Conservation (phyloP, 2,113 vertebrate genomes). For the Grammomys dolichurus region DNA sequence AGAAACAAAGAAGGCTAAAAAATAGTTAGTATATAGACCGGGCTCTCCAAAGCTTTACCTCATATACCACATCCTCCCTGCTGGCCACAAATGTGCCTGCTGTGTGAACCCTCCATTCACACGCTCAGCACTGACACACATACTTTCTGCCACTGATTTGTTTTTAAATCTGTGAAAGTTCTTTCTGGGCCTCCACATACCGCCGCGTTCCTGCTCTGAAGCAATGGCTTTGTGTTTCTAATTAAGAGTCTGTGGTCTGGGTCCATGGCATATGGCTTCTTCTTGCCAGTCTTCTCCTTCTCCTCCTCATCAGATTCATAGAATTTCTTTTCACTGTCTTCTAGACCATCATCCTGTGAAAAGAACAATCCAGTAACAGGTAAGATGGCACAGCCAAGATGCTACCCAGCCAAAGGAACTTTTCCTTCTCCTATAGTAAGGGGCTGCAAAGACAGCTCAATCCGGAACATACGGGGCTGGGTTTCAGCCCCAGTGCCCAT, state of each 20-base stretch:
- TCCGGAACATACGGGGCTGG: background rate
- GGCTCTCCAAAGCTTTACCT: background rate
- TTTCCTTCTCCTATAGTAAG: background rate
- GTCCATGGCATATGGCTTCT: slow-evolving; percentile 93
- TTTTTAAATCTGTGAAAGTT: background rate
- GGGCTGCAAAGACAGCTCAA: background rate
- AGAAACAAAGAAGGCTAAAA: background rate
- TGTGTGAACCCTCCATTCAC: background rate
- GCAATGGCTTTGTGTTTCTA: slow-evolving; percentile 96
- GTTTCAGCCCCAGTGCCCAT: background rate
- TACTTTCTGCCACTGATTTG: background rate
- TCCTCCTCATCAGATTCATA: slow-evolving; percentile 95
- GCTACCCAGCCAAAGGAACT: background rate
- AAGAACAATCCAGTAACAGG: slow-evolving; percentile 55
- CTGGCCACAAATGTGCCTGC: background rate
- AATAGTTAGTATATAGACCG: background rate
- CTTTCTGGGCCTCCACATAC: slow-evolving; percentile 86
- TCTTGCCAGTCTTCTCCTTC: slow-evolving; percentile 80
- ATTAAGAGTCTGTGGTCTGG: slow-evolving; percentile 96
- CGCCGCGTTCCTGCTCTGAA: slow-evolving; percentile 98
- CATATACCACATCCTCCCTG: background rate
- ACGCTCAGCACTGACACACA: background rate
- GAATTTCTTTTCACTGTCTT: slow-evolving; percentile 92
- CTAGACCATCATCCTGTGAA: slow-evolving; percentile 88
- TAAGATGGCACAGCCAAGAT: background rate